Conservation (phyloP, 2,797 vertebrate species). For the Pelodytes ibericus region DNA sequence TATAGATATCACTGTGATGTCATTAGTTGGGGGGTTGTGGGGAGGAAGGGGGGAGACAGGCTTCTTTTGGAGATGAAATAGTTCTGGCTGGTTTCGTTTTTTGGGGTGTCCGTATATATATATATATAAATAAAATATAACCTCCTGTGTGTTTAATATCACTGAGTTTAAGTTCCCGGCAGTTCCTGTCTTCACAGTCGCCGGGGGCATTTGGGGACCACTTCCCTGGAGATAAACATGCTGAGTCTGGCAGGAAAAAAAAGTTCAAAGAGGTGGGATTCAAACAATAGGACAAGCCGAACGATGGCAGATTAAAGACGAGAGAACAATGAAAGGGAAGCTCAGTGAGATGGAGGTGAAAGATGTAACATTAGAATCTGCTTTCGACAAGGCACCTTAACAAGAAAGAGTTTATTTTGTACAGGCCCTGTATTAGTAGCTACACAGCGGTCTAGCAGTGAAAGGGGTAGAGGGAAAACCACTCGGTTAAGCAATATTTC, state of each 20-base stretch:
- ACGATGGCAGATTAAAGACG: too few species aligned
- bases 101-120: too few species aligned
- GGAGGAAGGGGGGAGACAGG: background rate
- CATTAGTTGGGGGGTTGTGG: too few species aligned
- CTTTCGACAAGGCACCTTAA: too few species aligned
- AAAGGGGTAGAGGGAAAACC: too few species aligned
- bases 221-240: background rate
- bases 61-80: background rate
- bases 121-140: too few species aligned
- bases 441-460: too few species aligned
- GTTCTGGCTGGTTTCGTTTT: constrained; percentile 14
- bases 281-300: background rate
- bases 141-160: background rate
- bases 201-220: too few species aligned
- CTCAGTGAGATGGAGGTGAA: background rate
- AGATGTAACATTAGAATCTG: background rate
- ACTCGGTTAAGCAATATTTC: too few species aligned
- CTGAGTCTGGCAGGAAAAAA: background rate
- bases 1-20: background rate
- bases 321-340: background rate
- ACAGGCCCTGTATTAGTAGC: too few species aligned
- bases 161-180: background rate
- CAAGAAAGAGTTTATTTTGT: too few species aligned
- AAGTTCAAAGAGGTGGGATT: background rate
- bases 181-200: background rate